These are phyloP conservation scores for Anser cygnoides DNA, from an alignment of 2,113 vertebrate species.

Conservation along the genomic window DNA sequence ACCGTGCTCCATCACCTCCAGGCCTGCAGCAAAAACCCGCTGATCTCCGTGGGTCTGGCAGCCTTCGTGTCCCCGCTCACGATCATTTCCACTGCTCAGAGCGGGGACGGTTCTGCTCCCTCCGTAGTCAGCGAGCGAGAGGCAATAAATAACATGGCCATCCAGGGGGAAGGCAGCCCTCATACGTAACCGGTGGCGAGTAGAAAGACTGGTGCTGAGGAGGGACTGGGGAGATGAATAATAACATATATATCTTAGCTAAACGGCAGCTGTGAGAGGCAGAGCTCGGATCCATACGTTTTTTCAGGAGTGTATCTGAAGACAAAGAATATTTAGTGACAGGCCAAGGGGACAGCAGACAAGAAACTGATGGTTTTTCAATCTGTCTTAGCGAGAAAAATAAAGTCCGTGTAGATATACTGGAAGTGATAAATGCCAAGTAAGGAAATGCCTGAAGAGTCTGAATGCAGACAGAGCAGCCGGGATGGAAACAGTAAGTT, in stretches of 20 bases:
- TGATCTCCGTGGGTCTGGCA: not conserved
- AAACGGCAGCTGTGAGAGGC: conserved; percentile 14
- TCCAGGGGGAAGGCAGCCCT: not conserved
- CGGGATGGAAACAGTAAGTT: conserved; percentile 3
- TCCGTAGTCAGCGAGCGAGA: not conserved
- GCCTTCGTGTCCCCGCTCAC: not conserved
- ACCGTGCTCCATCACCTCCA: not conserved
- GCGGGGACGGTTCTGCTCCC: not conserved
- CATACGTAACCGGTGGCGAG: not conserved
- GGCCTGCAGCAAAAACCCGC: not conserved
- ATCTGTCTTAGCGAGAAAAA: not conserved
- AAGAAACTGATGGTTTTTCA: not conserved
- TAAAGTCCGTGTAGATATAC: not conserved
- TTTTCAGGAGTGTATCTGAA: not conserved
- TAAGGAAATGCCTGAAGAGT: conserved; percentile 14
- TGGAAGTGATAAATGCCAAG: not conserved
- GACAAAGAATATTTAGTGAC: conserved; percentile 25
- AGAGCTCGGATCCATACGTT: not conserved
- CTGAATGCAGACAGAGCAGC: not conserved
- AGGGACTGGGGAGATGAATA: not conserved
- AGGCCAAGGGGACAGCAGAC: conserved; percentile 1
- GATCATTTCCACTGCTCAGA: not conserved
- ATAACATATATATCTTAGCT: conserved; percentile 8
- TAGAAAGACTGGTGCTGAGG: not conserved
- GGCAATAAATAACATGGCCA: conserved; percentile 41